phyloP scores from a whole-genome alignment of 2,113 vertebrate species.

The Corythoichthys haematopterus region DNA sequence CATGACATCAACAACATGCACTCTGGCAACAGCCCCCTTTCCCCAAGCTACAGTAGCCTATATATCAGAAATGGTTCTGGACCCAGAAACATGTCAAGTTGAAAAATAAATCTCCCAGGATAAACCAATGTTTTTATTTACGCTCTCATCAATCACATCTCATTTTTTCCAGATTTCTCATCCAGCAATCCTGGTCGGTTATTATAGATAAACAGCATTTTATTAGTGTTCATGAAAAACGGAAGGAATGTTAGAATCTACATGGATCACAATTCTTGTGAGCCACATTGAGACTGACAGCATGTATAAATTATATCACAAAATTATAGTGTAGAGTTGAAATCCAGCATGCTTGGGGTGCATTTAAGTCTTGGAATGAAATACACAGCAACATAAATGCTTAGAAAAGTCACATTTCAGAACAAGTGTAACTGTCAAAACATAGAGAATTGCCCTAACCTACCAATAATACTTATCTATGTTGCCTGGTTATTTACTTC shows the following conservation, averaged over 20 bases:
- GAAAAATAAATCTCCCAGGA: conserved; percentile 4
- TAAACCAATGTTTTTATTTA: not conserved
- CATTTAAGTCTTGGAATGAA: conserved; percentile 2
- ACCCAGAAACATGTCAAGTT: conserved; percentile 3
- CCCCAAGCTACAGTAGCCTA: not conserved
- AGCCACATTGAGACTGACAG: not conserved
- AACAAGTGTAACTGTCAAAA: conserved; percentile 1
- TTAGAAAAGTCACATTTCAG: not conserved
- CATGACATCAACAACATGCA: not conserved
- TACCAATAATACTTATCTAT: not conserved
- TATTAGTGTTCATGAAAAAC: not conserved
- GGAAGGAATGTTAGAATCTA: not conserved
- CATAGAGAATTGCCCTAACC: not conserved
- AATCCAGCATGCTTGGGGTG: not conserved
- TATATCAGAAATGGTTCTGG: not conserved
- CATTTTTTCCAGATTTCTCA: not conserved
- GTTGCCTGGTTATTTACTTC: not conserved
- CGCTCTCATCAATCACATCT: not conserved
- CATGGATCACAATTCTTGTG: not conserved
- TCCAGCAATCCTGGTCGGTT: not conserved
- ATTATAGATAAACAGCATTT: not conserved
- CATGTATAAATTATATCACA: not conserved
- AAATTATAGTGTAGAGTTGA: not conserved
- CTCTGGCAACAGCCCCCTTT: not conserved
- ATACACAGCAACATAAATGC: not conserved